Evolutionary conservation across 2,113 vertebrate genomes (phyloP), one percentile per base, ranked within the genome.

Genomic region (Myrmecophaga tridactyla): DNA sequence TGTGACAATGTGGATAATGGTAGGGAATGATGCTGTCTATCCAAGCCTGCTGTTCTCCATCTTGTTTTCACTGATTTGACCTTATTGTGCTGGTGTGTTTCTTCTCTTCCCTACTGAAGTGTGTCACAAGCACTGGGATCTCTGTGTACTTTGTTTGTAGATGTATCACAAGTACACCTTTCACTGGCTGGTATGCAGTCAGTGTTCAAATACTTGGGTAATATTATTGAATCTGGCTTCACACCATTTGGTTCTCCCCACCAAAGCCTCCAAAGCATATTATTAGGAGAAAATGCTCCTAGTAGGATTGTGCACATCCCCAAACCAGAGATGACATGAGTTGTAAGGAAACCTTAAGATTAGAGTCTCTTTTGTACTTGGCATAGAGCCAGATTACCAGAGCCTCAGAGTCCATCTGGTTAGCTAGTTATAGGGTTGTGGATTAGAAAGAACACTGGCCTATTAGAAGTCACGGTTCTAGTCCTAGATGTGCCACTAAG

Each of bases 1-100:
- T 4, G 14, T 9, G 13, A 6, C 1, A 12, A 43, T 7, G 69
- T 10, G 25, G 56, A 10, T 34, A 20, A 11, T 20, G 23, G 2
- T 3, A 5, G 36, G 27, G 41, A 83, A 72, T 4, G 6, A 10
- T 13, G 20, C 6, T 20, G 29, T 51, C 58, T 56, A 3, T 0
- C 17, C 2, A 25, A 92, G 70, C 70, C 81, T 53, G 17, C 36
- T 4, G 53, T 63, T 65, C 36, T 41, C 46, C 46, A 9, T 65
- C 53, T 8, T 65, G 58, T 21, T 27, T 27, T 92, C n/a, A 39
- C 27, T 27, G 27, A n/a, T 67, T 43, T 76, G 27, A 43, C 13
- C n/a, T 48, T 69, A 62, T 39, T n/a, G 48, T 76, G 29, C n/a
- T n/a, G 14, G 43, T 48, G 65, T 48, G 12, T 56, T 36, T 77